phyloP scores from a whole-genome alignment of 2,113 vertebrate genomes.

The Triplophysa dalaica region DNA sequence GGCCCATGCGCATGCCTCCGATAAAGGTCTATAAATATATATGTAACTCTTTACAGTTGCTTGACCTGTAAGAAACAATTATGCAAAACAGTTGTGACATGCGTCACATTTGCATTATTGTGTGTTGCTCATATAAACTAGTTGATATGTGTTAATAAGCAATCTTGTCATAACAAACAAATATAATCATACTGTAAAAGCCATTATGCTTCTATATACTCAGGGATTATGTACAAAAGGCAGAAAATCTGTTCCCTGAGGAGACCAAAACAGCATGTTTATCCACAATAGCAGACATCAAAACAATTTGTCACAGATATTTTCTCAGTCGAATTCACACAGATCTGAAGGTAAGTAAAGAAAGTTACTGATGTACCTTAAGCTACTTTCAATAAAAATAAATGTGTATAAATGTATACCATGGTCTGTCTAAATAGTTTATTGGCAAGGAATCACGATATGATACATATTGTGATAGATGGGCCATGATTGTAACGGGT shows the following conservation, averaged over 20 bases:
- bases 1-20: no score
- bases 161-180: background rate
- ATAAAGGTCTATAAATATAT: background rate
- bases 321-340: slow-evolving; percentile 71
- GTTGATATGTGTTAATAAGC: background rate
- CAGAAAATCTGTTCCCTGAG: slow-evolving; percentile 42
- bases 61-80: background rate
- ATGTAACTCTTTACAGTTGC: background rate
- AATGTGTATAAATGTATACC: no score
- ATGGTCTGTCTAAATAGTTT: no score
- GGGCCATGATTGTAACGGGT: no score
- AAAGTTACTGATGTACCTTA: background rate
- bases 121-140: background rate
- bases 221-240: slow-evolving; percentile 68
- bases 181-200: background rate
- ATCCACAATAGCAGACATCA: slow-evolving; percentile 67
- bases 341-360: slow-evolving; percentile 78
- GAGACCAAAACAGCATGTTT: slow-evolving; percentile 56
- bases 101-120: background rate
- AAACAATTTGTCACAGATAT: slow-evolving; percentile 63
- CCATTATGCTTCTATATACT: slow-evolving; percentile 8
- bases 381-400: background rate
- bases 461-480: no score
- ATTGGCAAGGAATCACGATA: no score
- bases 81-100: background rate